Evolutionary conservation across 1,140 invertebrate genomes (phyloP), one percentile per base, ranked within the genome.

Genomic region (Plodia interpunctella): DNA sequence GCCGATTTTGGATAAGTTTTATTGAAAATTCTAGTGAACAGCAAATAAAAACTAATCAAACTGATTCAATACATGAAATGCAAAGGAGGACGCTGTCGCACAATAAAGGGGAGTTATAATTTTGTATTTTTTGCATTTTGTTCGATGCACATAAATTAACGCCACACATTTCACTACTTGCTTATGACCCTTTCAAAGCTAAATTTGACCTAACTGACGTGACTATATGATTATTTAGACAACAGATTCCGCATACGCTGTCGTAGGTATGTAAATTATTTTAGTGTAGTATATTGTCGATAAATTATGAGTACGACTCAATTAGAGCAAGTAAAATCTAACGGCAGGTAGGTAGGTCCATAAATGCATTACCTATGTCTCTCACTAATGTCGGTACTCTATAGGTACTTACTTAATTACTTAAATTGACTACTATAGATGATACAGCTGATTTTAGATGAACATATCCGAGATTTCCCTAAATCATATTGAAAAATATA

Each of bases 1-100:
- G 74, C 74, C 70, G 73, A 77, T 72, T 74, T n/a, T 71, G 70
- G 63, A 51, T 66, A 44, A 66, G 65, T 77, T 78, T 72, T 72
- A 67, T 63, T 69, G 69, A 74, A 72, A 70, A 70, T 66, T 66
- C 53, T 66, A 60, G 66, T 68, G 58, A 44, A 62, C 62, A 71
- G 69, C 60, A 65, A 67, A 65, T 77, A 73, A 75, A 71, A 72
- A 74, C 52, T 74, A 72, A 64, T 59, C 17, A 80, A 65, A 72
- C 74, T 75, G 76, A 70, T 61, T 62, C 63, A 63, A 65, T 57
- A 74, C 77, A 84, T 88, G 84, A 87, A 78, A 87, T 90, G 81
- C 83, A 90, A 86, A 87, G 87, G 74, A 88, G 78, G 74, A 75
- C 76, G 68, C 73, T 76, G 78, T 80, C 79, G 73, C 76, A 87